A percentile compares a stretch with the other conserved stretches of the same genome.
These are phyloP conservation scores for Torymus aiolomorphi DNA, from an alignment of 2,888 invertebrate genomes.

Conservation along the genomic window DNA sequence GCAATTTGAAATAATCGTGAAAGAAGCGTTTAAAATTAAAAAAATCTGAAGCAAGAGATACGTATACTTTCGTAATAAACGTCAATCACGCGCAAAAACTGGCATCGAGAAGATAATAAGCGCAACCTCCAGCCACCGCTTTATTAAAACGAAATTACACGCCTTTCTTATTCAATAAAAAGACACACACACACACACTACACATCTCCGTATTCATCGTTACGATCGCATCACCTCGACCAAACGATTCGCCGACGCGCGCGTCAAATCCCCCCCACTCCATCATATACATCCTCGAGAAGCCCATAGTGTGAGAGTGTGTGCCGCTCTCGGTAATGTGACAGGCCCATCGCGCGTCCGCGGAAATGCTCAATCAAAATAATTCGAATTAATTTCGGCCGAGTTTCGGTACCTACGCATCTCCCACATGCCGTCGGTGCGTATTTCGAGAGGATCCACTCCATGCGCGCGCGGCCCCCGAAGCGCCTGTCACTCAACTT, in stretches of 20 bases:
- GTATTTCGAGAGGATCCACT: background rate
- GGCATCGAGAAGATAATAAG: too few relatives aligned
- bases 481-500: constrained; percentile 51
- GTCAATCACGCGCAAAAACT: too few relatives aligned
- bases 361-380: constrained; percentile 69
- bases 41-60: too few relatives aligned
- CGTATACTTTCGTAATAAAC: too few relatives aligned
- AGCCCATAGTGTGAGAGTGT: constrained; percentile 49
- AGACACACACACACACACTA: background rate
- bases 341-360: constrained; percentile 57
- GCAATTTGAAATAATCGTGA: too few relatives aligned
- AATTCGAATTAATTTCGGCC: constrained; percentile 67
- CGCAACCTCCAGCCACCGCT: too few relatives aligned
- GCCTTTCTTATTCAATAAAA: background rate
- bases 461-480: background rate
- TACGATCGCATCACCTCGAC: constrained; percentile 59
- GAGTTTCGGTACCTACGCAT: constrained; percentile 20
- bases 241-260: constrained; percentile 27
- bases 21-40: too few relatives aligned
- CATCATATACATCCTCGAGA: constrained; percentile 22
- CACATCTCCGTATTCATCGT: constrained; percentile 52
- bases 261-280: constrained; percentile 5
- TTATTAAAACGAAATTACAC: background rate
- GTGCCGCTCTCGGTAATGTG: constrained; percentile 60
- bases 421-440: constrained; percentile 24